Conservation (phyloP, 2,888 invertebrate genomes). For the Aethes cnicana region DNA sequence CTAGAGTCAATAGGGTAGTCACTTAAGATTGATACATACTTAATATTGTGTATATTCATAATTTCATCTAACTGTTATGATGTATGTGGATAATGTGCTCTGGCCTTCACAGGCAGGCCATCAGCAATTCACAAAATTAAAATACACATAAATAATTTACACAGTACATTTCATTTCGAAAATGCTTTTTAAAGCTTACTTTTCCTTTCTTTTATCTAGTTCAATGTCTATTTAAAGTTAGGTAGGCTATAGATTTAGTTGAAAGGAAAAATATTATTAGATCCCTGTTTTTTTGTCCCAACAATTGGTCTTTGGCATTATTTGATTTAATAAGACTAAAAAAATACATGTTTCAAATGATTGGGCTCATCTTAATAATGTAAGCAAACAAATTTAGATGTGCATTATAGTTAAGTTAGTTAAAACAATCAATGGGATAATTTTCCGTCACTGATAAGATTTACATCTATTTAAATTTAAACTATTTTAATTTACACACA, state of each 20-base stretch:
- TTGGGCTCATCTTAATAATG: conserved; percentile 45
- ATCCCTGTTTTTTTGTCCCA: conserved; percentile 78
- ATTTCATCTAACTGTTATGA: conserved; percentile 65
- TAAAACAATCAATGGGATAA: conserved; percentile 45
- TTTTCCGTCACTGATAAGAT: conserved; percentile 63
- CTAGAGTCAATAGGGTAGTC: conserved; percentile 84
- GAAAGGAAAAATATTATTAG: conserved; percentile 67
- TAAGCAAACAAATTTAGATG: conserved; percentile 51
- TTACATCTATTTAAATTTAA: conserved; percentile 75
- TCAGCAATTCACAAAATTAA: conserved; percentile 56
- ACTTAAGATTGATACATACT: conserved; percentile 71
- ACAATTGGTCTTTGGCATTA: conserved; percentile 79
- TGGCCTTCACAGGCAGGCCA: conserved; percentile 43
- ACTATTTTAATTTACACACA: conserved; percentile 82
- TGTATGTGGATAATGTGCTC: conserved; percentile 49
- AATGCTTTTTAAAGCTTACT: conserved; percentile 63
- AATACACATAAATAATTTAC: conserved; percentile 57
- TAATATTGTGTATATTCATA: conserved; percentile 71
- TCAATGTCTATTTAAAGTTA: conserved; percentile 43
- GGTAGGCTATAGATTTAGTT: conserved; percentile 46
- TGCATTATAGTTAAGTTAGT: conserved; percentile 44
- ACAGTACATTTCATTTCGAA: conserved; percentile 58
- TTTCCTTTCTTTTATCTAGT: conserved; percentile 44
- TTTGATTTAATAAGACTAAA: conserved; percentile 62
- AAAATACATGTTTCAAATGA: conserved; percentile 59